Evolutionary conservation across 2,888 invertebrate species (phyloP).

Genomic region (Herminia tarsipennalis): DNA sequence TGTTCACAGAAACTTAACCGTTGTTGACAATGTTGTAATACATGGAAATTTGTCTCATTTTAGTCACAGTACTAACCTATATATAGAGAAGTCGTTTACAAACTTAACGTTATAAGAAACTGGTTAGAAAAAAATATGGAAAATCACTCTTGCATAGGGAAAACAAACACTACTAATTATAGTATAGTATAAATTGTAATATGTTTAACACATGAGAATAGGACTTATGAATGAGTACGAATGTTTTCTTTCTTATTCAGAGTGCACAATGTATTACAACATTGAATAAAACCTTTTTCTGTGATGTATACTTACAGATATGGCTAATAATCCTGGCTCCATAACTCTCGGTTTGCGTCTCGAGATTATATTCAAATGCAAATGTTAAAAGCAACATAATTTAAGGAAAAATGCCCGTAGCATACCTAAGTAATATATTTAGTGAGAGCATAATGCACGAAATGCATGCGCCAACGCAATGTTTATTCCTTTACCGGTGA

Average conservation of each 20-base stretch:
- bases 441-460: constrained; percentile 57
- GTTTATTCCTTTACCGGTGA: constrained; percentile 60
- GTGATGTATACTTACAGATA: too few species aligned
- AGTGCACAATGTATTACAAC: background rate
- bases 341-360: constrained; percentile 35
- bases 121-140: too few species aligned
- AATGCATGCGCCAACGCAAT: constrained; percentile 65
- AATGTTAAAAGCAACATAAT: constrained; percentile 46
- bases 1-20: constrained; percentile 20
- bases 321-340: constrained; percentile 27
- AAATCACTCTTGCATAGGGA: too few species aligned
- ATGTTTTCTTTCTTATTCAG: too few species aligned
- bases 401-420: constrained; percentile 45
- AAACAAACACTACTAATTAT: too few species aligned
- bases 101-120: too few species aligned
- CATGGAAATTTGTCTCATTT: too few species aligned
- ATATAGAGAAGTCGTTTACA: too few species aligned
- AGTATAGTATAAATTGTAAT: too few species aligned
- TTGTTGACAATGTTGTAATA: constrained; percentile 17
- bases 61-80: too few species aligned
- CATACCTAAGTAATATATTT: constrained; percentile 50
- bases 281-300: background rate
- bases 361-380: constrained; percentile 45
- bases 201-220: too few species aligned
- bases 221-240: too few species aligned